These are phyloP conservation scores for Noctua janthina DNA, from an alignment of 2,888 invertebrate genomes.

Conservation along the genomic window DNA sequence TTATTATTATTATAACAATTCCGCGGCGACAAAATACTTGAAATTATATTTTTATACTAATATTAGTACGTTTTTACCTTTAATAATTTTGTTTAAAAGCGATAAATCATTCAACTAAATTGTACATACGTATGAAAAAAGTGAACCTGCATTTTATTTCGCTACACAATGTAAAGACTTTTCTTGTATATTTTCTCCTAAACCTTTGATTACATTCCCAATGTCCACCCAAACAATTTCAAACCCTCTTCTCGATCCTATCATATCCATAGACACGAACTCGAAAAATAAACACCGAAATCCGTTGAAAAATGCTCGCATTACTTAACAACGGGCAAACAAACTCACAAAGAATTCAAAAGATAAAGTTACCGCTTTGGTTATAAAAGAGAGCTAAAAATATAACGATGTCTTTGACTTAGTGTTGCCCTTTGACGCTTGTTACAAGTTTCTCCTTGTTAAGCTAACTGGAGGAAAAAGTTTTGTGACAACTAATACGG, in stretches of 20 bases:
- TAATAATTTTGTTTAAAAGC: too few relatives aligned
- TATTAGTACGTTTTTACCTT: too few relatives aligned
- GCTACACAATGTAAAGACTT: not conserved
- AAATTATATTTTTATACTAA: too few relatives aligned
- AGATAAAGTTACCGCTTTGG: conserved; percentile 66
- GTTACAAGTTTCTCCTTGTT: conserved; percentile 76
- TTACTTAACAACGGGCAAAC: conserved; percentile 60
- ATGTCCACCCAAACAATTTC: conserved; percentile 10
- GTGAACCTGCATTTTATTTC: not conserved
- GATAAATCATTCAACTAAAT: not conserved
- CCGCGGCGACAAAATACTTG: too few relatives aligned
- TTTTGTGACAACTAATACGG: conserved; percentile 70
- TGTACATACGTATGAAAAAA: not conserved
- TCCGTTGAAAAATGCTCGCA: conserved; percentile 52
- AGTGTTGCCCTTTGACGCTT: conserved; percentile 72
- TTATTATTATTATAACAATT: too few relatives aligned
- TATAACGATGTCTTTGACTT: conserved; percentile 75
- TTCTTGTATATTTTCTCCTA: not conserved
- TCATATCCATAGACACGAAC: conserved; percentile 20
- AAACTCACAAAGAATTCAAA: conserved; percentile 63
- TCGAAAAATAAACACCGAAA: conserved; percentile 45
- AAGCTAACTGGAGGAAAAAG: conserved; percentile 71
- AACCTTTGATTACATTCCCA: not conserved
- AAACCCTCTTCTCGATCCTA: conserved; percentile 34
- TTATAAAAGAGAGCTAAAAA: conserved; percentile 73